Conservation (phyloP, 37 sponge, comb jelly and placozoan species). For the Cliona cf. orientalis region DNA sequence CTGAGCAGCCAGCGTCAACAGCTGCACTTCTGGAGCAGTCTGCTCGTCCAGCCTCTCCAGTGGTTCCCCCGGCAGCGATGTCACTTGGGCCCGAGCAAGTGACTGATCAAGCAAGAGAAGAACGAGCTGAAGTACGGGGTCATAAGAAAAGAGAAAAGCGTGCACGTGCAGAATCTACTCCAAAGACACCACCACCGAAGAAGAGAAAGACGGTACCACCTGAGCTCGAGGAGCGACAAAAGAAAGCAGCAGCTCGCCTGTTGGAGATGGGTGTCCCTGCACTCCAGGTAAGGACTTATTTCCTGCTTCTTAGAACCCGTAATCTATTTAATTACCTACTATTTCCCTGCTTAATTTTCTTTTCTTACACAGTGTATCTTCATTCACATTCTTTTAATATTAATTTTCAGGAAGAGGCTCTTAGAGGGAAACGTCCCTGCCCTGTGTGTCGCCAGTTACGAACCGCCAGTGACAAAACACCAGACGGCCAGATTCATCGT, state of each 20-base stretch:
- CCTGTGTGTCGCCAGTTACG: conserved; percentile 41
- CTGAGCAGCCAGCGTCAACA: conserved; percentile 48
- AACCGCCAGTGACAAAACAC: conserved; percentile 45
- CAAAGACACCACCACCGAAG: neutral
- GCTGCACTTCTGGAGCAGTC: conserved; percentile 52
- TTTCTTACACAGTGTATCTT: neutral
- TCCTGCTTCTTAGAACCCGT: too few relatives aligned
- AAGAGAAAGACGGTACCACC: conserved; percentile 18
- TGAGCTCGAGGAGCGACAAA: conserved; percentile 42
- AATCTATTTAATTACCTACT: neutral
- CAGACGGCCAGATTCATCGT: conserved; percentile 54
- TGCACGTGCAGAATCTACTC: neutral
- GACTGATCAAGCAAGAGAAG: conserved; percentile 42
- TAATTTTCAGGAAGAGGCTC: conserved; percentile 40
- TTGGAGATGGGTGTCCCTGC: conserved; percentile 37
- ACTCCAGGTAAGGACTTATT: conserved; percentile 32
- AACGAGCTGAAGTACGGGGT: conserved; percentile 20
- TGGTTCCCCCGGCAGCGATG: conserved; percentile 38
- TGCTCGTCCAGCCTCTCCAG: conserved; percentile 45
- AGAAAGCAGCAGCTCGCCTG: conserved; percentile 31
- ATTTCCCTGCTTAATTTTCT: neutral
- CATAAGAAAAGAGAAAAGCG: conserved; percentile 4
- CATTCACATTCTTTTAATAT: too few relatives aligned
- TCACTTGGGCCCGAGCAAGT: conserved; percentile 55
- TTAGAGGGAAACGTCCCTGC: conserved; percentile 46